Conservation (phyloP, 2,797 vertebrate genomes). For the Acropternis orthonyx region DNA sequence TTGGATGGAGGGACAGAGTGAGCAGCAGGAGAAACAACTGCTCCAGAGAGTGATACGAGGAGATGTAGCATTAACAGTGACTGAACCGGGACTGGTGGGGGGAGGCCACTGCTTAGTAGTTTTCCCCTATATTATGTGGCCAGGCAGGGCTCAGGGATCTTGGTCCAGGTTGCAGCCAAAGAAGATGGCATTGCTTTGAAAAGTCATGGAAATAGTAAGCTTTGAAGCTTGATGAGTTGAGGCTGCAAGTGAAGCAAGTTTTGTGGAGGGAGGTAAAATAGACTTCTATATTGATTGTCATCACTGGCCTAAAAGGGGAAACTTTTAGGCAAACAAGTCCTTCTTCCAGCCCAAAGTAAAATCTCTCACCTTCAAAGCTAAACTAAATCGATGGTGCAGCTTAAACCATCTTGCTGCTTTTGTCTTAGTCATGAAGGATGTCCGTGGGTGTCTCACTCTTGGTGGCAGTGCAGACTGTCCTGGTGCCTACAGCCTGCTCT, state of each 20-base stretch:
- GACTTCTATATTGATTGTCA: background rate
- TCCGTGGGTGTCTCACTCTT: fast-evolving
- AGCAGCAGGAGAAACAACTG: background rate
- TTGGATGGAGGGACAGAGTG: background rate
- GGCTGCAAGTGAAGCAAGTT: background rate
- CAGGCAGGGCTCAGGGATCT: background rate
- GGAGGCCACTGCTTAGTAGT: background rate
- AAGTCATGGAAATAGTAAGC: background rate
- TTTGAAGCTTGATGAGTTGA: background rate
- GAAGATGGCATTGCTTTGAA: background rate
- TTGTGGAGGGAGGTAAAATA: background rate
- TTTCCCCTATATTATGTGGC: fast-evolving
- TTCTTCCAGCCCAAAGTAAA: background rate
- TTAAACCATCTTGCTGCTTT: background rate
- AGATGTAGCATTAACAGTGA: background rate
- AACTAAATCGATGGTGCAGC: background rate
- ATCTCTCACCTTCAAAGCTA: background rate
- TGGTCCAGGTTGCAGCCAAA: background rate
- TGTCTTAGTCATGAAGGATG: fast-evolving
- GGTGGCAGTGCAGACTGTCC: background rate
- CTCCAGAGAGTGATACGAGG: fast-evolving
- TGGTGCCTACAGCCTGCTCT: background rate
- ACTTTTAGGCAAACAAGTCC: background rate
- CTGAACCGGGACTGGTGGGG: background rate
- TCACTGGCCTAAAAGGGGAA: background rate